Evolutionary conservation across 2,797 vertebrate genomes (phyloP), one percentile per base, ranked within the genome.

Genomic region (Lepilemur ruficaudatus): DNA sequence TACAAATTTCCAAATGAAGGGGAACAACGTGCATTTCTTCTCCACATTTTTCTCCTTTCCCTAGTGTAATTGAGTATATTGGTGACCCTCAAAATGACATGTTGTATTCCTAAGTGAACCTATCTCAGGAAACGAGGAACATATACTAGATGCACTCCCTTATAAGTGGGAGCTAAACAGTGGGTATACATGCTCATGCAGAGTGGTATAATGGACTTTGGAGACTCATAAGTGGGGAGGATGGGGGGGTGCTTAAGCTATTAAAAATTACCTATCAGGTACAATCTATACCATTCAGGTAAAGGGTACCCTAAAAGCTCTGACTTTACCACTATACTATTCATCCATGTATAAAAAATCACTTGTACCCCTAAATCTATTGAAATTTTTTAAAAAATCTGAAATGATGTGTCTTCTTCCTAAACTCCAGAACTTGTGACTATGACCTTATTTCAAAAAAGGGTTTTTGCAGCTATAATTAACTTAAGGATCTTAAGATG

Each of bases 401-500:
- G 32, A 65, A 75, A 93, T 67, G 43, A 22, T 75, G 50, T 30
- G 7, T 73, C 6, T 12, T 48, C 46, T 78, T 94, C 23, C n/a
- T 85, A 87, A 91, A 78, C 7, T 7, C 17, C 43, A 89, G 28
- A 59, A 78, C 12, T 46, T 89, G 0, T 89, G 25, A 83, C 82
- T 55, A 1, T 28, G 28, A 63, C 13, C 43, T 63, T 75, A 82
- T 48, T 75, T 61, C 32, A 41, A 35, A 59, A 89, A n/a, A 41
- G 0, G 1, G 1, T 30, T 14, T 85, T 88, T 88, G 12, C 14
- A 13, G 4, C 22, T 14, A 0, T 25, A 81, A 61, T 61, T 28
- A 88, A 88, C 11, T 89, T 96, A 75, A 96, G 18, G 1, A 67
- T 82, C 28, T 76, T 55, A n/a, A 93, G 28, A 55, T 83, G 52